Evolutionary conservation across 2,888 invertebrate species (phyloP), one percentile per base, ranked within the genome.

Genomic region (Loripinus fragilis): DNA sequence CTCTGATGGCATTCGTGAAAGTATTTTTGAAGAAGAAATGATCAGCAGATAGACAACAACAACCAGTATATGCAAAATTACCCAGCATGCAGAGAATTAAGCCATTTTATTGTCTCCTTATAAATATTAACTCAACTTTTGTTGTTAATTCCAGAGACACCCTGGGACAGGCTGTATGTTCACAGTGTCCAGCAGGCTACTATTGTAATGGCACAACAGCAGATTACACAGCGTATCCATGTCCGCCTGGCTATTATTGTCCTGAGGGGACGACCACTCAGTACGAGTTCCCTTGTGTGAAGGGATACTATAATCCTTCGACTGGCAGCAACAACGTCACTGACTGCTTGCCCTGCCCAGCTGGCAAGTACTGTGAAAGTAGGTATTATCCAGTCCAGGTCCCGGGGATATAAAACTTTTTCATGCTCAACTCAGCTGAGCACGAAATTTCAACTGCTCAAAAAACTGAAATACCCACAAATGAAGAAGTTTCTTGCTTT

Each of bases 331-430:
- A 88, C 66, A 84, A 72, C 10, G 42, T 71, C 0, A 75, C 73
- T 0, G 92, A 91, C 74, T 93, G 93, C 79, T 81, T 91, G 7
- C 50, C 79, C 20, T 93, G 93, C 76, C 91, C 92, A 17, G 88
- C 91, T 33, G 92, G 92, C 33, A 66, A 90, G 76, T 93, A 90
- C 80, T 93, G 93, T 85, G 87, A 91, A 80, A 82, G 92, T 92
- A 81, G 71, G 85, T 80, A 45, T 5, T 15, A 41, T 41, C 7
- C 41, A 10, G 7, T 41, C 41, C 41, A 7, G n/a, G n/a, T n/a
- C n/a, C n/a, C n/a, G n/a, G n/a, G n/a, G n/a, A n/a, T n/a, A n/a
- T n/a, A n/a, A n/a, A n/a, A n/a, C n/a, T n/a, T n/a, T n/a, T n/a
- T n/a, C n/a, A n/a, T n/a, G n/a, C n/a, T n/a, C n/a, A n/a, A n/a